Evolutionary conservation across 2,113 vertebrate species (phyloP), one percentile per base, ranked within the genome.

Genomic region (Pelmatolapia mariae): DNA sequence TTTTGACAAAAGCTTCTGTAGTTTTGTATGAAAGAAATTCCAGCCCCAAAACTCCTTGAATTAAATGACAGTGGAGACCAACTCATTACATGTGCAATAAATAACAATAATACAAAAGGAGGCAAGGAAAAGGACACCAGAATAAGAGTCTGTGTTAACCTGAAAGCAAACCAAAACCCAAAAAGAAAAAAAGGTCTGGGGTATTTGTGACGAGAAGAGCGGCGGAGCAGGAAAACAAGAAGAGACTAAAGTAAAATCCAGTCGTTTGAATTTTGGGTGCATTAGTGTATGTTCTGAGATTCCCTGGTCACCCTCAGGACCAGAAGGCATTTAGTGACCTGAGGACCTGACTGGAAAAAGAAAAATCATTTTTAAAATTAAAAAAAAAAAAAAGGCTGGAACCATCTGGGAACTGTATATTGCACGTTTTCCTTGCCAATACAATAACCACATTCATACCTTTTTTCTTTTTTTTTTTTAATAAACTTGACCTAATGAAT

Each of bases 1-100:
- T 94, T 94, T 95, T 95, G 94, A 96, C 95, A 96, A 97, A 97
- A 96, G 95, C 94, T 89, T 95, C 92, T 93, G 94, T 95, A 95
- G 93, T 95, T 94, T 94, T 94, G 94, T 93, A 93, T 76, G 90
- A 92, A 93, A 92, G 93, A 96, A 97, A 96, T 93, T 92, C 92
- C 92, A 95, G 79, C 92, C 88, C 89, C 90, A 83, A 94, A 94
- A 95, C 90, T 90, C 92, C 90, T 94, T 92, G 63, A 92, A 89
- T 87, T 91, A 88, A 86, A 92, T 90, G 90, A 90, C 91, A 93
- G 94, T 90, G 95, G 92, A 95, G 95, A 96, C 93, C 95, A 94
- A 91, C 89, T 95, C 87, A 95, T 91, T 89, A 94, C 91, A 93
- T 96, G 95, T 96, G 95, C 94, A 96, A 96, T 96, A 97, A 96